phyloP scores from a whole-genome alignment of 1,140 invertebrate genomes.

The Trichoplusia ni region DNA sequence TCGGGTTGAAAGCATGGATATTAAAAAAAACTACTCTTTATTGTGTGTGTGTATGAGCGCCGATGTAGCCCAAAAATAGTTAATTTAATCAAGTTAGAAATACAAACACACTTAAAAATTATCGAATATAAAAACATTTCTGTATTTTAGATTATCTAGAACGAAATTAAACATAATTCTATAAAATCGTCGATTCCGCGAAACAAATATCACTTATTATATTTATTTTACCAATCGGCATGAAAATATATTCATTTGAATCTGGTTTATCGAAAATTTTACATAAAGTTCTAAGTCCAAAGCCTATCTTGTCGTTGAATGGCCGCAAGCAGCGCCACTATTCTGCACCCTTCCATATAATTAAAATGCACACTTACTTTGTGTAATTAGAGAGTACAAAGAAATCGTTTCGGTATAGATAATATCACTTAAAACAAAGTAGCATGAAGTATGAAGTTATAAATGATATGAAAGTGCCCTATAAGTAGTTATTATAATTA shows the following conservation, averaged over 20 bases:
- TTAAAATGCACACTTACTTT: conserved; percentile 68
- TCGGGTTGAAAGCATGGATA: no score
- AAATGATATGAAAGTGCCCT: conserved; percentile 46
- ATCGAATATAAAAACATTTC: no score
- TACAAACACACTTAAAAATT: no score
- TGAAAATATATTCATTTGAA: background rate
- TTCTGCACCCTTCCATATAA: conserved; percentile 70
- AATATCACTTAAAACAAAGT: conserved; percentile 57
- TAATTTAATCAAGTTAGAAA: no score
- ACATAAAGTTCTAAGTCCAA: conserved; percentile 25
- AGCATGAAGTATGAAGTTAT: conserved; percentile 52
- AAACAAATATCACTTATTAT: no score
- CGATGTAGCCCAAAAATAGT: no score
- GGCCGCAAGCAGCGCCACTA: conserved; percentile 50
- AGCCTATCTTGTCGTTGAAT: conserved; percentile 29
- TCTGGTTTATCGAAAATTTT: background rate
- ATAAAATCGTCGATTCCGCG: no score
- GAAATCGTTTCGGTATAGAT: conserved; percentile 64
- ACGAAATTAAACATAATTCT: no score
- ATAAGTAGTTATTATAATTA: conserved; percentile 21
- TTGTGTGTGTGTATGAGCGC: no score
- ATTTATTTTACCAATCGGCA: no score
- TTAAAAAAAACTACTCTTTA: no score
- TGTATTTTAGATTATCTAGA: no score
- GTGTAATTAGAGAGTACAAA: conserved; percentile 65